Conservation (phyloP, 2,113 vertebrate genomes). For the Tetrax tetrax region DNA sequence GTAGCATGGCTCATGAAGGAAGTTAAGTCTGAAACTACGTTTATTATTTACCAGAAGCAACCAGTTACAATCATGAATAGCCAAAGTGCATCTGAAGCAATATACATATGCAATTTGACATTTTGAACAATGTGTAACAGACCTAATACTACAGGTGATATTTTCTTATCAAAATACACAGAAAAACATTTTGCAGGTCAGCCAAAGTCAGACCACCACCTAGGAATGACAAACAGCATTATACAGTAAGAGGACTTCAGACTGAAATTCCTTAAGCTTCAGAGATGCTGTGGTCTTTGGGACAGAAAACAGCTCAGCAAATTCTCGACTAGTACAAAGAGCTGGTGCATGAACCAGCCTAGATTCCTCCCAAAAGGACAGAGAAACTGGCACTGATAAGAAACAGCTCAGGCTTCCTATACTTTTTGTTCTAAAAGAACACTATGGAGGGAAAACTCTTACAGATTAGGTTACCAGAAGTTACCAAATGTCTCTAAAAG, state of each 20-base stretch:
- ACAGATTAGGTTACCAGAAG: neutral
- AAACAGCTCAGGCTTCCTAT: neutral
- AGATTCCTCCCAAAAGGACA: neutral
- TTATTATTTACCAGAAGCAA: neutral
- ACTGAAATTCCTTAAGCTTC: neutral
- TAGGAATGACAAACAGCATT: neutral
- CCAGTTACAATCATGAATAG: neutral
- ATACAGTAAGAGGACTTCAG: neutral
- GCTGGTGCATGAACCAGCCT: neutral
- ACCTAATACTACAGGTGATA: neutral
- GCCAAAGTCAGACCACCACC: neutral
- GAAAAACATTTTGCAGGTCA: neutral
- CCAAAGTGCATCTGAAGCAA: neutral
- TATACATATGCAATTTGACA: neutral
- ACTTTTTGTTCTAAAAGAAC: neutral
- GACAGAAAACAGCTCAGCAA: neutral
- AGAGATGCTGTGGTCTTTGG: neutral
- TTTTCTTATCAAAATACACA: neutral
- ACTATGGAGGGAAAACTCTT: neutral
- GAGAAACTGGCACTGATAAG: neutral
- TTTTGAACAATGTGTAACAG: neutral
- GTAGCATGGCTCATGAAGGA: neutral
- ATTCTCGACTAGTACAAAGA: neutral
- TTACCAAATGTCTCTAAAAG: neutral
- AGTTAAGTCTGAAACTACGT: neutral